Evolutionary conservation across 2,888 invertebrate genomes (phyloP).

Genomic region (Noctua janthina): DNA sequence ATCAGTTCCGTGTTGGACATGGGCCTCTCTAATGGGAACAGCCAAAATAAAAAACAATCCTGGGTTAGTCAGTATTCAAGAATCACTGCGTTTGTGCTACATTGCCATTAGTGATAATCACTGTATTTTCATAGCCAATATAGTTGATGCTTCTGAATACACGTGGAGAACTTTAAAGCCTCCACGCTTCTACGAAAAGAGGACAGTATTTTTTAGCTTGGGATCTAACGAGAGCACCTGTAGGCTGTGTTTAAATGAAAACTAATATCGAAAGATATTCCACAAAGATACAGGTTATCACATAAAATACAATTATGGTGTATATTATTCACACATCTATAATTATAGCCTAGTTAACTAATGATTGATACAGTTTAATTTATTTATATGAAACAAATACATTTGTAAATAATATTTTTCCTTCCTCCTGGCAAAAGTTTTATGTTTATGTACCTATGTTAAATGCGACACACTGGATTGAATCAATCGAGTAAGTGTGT

Average conservation of each 20-base stretch:
- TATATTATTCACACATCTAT: constrained; percentile 1
- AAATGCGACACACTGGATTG: constrained; percentile 10
- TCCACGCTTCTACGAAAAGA: background rate
- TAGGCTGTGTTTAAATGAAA: background rate
- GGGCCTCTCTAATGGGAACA: background rate
- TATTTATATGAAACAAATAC: constrained; percentile 18
- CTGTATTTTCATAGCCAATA: background rate
- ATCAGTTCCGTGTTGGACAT: constrained; percentile 10
- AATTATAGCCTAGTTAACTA: constrained; percentile 20
- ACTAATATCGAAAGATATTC: background rate
- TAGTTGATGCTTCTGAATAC: constrained; percentile 3
- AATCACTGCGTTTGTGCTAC: background rate
- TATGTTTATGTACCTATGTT: constrained; percentile 15
- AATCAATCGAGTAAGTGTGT: constrained; percentile 40
- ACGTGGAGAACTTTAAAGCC: background rate
- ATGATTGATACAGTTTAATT: constrained; percentile 8
- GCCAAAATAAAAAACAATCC: constrained; percentile 6
- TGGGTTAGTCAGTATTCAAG: background rate
- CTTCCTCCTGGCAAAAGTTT: constrained; percentile 47
- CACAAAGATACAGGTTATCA: background rate
- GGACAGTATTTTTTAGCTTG: background rate
- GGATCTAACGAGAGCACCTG: no score
- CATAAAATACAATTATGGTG: background rate
- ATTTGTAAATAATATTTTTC: constrained; percentile 38
- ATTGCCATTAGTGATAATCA: background rate